Percentiles rank a stretch among this genome's conserved stretches.
These are phyloP conservation scores for Clivina fossor DNA, from an alignment of 2,888 invertebrate genomes.

Conservation along the genomic window DNA sequence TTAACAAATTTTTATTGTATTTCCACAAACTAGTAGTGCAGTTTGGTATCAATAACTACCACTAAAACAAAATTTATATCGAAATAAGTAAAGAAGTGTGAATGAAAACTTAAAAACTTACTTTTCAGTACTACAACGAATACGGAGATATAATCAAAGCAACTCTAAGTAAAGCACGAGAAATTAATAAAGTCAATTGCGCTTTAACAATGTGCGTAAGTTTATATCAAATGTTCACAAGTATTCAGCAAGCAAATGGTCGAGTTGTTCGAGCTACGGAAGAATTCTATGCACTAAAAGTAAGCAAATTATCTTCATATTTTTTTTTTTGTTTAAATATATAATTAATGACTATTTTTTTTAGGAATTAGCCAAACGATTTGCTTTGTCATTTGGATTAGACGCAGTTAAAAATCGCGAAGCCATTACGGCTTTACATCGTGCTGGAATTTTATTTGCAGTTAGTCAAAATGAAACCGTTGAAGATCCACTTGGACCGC, in stretches of 20 bases:
- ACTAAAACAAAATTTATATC: no score
- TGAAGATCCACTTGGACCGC: conserved; percentile 74
- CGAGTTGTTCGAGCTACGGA: conserved; percentile 57
- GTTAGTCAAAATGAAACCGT: conserved; percentile 65
- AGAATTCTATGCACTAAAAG: conserved; percentile 87
- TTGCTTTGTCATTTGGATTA: conserved; percentile 94
- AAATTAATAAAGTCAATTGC: conserved; percentile 96
- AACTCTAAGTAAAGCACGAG: conserved; percentile 93
- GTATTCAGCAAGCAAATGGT: conserved; percentile 57
- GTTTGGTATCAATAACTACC: no score
- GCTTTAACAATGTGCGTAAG: conserved; percentile 92
- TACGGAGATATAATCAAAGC: conserved; percentile 98
- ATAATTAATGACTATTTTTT: no score
- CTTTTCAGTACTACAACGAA: conserved; percentile 86
- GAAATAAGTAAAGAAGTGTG: no score
- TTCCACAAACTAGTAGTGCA: no score
- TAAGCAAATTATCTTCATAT: no score
- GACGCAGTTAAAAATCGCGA: conserved; percentile 96
- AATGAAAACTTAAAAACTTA: not conserved
- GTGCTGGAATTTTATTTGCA: conserved; percentile 91
- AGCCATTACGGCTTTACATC: conserved; percentile 91
- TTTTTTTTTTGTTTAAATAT: no score
- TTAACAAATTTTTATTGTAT: no score
- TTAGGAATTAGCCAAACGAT: conserved; percentile 92
- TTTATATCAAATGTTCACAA: conserved; percentile 84